Evolutionary conservation across 2,888 invertebrate genomes (phyloP).

Genomic region (Clanis bilineata): DNA sequence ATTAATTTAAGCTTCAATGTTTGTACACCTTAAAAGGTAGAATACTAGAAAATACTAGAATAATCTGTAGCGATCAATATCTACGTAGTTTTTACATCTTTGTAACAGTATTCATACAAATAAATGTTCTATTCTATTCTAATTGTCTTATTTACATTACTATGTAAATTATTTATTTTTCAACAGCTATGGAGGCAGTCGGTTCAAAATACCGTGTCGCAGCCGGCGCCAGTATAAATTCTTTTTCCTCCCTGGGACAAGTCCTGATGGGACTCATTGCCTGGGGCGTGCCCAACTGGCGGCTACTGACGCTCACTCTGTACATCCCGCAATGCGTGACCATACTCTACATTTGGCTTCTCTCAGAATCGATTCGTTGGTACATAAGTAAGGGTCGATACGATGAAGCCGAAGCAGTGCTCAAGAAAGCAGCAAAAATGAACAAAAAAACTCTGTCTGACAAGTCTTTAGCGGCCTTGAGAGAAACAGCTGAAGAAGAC

Average conservation of each 20-base stretch:
- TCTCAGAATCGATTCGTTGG: constrained; percentile 91
- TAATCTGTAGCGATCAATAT: too few species aligned
- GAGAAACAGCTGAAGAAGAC: constrained; percentile 59
- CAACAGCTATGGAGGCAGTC: too few species aligned
- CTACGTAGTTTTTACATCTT: too few species aligned
- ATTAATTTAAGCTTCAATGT: too few species aligned
- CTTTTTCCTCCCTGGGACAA: constrained; percentile 89
- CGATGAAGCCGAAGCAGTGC: constrained; percentile 84
- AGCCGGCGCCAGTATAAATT: constrained; percentile 87
- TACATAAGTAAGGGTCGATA: constrained; percentile 86
- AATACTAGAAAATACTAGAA: too few species aligned
- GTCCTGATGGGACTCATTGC: constrained; percentile 87
- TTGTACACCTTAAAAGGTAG: too few species aligned
- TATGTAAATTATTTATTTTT: too few species aligned
- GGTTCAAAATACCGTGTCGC: too few species aligned
- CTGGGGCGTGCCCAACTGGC: constrained; percentile 87
- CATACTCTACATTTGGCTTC: constrained; percentile 86
- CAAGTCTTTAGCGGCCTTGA: constrained; percentile 71
- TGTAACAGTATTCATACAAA: too few species aligned
- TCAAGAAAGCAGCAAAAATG: constrained; percentile 83
- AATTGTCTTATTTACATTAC: too few species aligned
- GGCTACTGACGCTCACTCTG: constrained; percentile 84
- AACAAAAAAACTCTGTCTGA: constrained; percentile 83
- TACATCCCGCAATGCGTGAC: constrained; percentile 88
- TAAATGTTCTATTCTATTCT: too few species aligned